These are phyloP conservation scores for Tetramorium alpestre DNA, from an alignment of 1,140 invertebrate species.

Conservation along the genomic window DNA sequence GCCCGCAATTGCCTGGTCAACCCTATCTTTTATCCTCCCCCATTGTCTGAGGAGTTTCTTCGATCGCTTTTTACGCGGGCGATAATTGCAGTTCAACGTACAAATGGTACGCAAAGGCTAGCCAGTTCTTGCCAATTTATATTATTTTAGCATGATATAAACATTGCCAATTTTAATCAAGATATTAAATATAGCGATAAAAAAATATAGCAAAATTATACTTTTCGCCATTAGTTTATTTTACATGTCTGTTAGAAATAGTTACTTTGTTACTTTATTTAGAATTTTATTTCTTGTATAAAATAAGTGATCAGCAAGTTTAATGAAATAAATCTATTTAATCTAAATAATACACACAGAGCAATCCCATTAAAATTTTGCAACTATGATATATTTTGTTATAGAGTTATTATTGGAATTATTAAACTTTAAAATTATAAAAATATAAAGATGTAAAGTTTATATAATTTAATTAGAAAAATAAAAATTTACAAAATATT, in stretches of 20 bases:
- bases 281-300: background rate
- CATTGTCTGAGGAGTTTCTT: conserved; percentile 74
- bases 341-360: background rate
- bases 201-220: background rate
- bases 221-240: background rate
- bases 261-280: background rate
- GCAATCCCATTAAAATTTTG: background rate
- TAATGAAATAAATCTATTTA: background rate
- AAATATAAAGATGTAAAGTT: background rate
- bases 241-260: background rate
- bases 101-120: background rate
- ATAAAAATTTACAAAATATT: background rate
- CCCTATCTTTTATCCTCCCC: conserved; percentile 67
- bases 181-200: background rate
- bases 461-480: background rate
- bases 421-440: background rate
- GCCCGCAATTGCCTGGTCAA: conserved; percentile 56
- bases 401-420: background rate
- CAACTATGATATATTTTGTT: background rate
- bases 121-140: conserved; percentile 2
- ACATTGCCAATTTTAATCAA: conserved; percentile 1
- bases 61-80: conserved; percentile 66
- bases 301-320: background rate
- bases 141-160: conserved; percentile 13
- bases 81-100: conserved; percentile 67